Base-by-base conservation (phyloP, 2,113 vertebrate species). In the Ceyx margarethae region DNA sequence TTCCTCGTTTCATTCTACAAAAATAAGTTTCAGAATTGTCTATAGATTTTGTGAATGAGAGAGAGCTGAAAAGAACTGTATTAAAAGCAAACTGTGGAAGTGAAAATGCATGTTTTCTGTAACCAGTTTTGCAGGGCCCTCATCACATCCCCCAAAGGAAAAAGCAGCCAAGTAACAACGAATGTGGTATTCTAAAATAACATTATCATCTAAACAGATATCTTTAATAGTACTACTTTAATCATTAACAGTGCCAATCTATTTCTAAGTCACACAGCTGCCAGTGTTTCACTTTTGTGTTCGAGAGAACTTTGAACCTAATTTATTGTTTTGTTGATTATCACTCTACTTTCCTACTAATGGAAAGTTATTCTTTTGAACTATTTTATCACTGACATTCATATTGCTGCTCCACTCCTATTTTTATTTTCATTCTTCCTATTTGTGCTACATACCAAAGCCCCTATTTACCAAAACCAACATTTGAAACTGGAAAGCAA, bases 1-100 rank as follows among this genome's bases (percentile, higher is more conserved):
- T 97, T 92, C 98, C 97, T 96, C 98, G 98, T 97, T 99, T 99
- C 99, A 99, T 99, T 91, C 98, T 98, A 81, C 3, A 58, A 57
- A 91, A 77, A 89, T 29, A 94, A 92, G 17, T 53, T 25, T 19
- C 9, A 25, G 18, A 43, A n/a, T n/a, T 17, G 9, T 21, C 20
- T 33, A 57, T 43, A 6, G 46, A 40, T 68, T 64, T 37, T 77
- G 14, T 37, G 68, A 68, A 53, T 1, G 1, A 17, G 48, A 62
- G 31, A 56, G n/a, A 78, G 15, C 37, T 71, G 26, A 50, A 26
- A 91, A 51, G 20, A 85, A 58, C 8, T 71, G 2, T 14, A 80
- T 35, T 62, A 60, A 58, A 1, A 78, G 37, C 35, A 85, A 80
- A 81, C 2, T 4, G 15, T 16, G 35, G 20, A 82, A 10, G 3